Conservation (phyloP, 2,888 invertebrate species). For the Mesorhabditis belari region DNA sequence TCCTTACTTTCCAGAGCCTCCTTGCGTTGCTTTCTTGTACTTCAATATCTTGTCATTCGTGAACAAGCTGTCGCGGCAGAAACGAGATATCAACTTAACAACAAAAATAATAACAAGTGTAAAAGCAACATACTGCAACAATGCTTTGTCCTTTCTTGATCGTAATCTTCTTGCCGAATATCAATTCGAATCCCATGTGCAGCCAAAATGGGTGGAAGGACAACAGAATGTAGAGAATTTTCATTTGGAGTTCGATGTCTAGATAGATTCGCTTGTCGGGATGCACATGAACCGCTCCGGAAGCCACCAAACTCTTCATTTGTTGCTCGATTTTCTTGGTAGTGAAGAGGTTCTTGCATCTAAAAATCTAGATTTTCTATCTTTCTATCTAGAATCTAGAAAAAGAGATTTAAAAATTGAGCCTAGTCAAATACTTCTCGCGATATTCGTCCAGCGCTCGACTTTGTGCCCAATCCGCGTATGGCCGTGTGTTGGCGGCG, state of each 20-base stretch:
- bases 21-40: background rate
- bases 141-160: background rate
- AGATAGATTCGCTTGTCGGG: background rate
- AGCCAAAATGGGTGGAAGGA: background rate
- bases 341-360: background rate
- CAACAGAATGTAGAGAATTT: background rate
- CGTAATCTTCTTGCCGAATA: background rate
- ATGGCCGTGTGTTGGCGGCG: background rate
- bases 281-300: background rate
- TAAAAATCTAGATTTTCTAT: too few species aligned
- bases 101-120: too few species aligned
- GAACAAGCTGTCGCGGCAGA: background rate
- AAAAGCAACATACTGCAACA: too few species aligned
- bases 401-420: background rate
- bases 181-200: background rate
- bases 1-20: background rate
- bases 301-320: background rate
- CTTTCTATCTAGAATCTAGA: too few species aligned
- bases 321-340: background rate
- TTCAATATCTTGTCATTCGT: background rate
- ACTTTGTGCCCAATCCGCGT: background rate
- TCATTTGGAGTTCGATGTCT: background rate
- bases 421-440: background rate
- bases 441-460: background rate
- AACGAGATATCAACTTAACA: background rate